phyloP scores from a whole-genome alignment of 2,888 invertebrate species.

The Chirona hameri region DNA sequence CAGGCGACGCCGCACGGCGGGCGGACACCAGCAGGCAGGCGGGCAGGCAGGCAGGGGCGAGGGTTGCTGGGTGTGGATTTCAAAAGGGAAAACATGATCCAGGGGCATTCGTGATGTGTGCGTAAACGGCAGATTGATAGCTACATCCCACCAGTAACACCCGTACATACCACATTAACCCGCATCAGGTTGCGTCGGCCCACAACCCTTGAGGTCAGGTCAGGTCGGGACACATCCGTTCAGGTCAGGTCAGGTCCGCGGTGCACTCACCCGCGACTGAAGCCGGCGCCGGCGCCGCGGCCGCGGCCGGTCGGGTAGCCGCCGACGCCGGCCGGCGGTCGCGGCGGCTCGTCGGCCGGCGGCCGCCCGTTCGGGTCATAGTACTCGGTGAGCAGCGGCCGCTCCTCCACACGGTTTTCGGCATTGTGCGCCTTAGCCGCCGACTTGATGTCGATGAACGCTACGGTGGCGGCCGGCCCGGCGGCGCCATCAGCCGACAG shows the following conservation, averaged over 20 bases:
- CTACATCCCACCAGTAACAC: too few species aligned
- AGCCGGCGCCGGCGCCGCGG: slow-evolving; percentile 29
- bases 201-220: not conserved
- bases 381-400: slow-evolving; percentile 83
- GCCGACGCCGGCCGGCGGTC: slow-evolving; percentile 39
- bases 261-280: slow-evolving; percentile 28
- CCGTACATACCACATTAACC: too few species aligned
- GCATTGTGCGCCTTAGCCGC: slow-evolving; percentile 89
- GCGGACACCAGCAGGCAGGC: too few species aligned
- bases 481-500: slow-evolving; percentile 55
- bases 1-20: too few species aligned
- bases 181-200: too few species aligned
- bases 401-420: slow-evolving; percentile 83
- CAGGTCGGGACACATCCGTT: not conserved
- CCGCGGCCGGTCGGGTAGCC: slow-evolving; percentile 32
- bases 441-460: slow-evolving; percentile 95
- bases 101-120: too few species aligned
- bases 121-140: too few species aligned
- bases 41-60: too few species aligned
- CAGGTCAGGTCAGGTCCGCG: too few species aligned
- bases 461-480: slow-evolving; percentile 79
- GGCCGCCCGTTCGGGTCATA: slow-evolving; percentile 71
- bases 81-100: not conserved
- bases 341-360: slow-evolving; percentile 49
- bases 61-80: not conserved